phyloP scores from a whole-genome alignment of 30 jellyfish, hydroid and myxozoan species.

The Nemopilema nomurai region DNA sequence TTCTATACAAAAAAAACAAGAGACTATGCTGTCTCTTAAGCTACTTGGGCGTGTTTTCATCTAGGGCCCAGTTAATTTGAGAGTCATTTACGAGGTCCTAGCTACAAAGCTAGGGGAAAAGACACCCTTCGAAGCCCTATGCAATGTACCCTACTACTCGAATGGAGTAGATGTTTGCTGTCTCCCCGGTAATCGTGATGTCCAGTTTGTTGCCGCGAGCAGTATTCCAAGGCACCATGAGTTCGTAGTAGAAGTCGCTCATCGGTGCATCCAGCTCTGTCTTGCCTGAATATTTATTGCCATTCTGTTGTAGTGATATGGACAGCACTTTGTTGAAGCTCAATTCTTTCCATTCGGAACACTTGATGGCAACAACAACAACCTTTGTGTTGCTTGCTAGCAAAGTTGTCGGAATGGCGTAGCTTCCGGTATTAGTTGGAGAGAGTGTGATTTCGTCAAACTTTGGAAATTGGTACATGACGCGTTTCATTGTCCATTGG shows the following conservation, averaged over 20 bases:
- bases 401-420: conserved; percentile 3
- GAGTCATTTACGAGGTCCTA: too few species aligned
- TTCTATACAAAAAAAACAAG: too few species aligned
- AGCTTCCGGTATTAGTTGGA: not conserved
- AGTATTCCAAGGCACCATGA: conserved; percentile 46
- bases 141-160: conserved; percentile 35
- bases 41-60: too few species aligned
- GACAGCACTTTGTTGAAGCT: not conserved
- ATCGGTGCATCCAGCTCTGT: conserved; percentile 16
- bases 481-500: conserved; percentile 26
- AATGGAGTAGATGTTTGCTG: conserved; percentile 16
- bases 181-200: conserved; percentile 22
- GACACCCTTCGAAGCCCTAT: too few species aligned
- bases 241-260: conserved; percentile 56
- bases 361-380: conserved; percentile 32
- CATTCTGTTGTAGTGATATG: conserved; percentile 15
- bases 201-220: not conserved
- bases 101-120: too few species aligned
- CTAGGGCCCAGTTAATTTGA: too few species aligned
- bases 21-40: too few species aligned
- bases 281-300: conserved; percentile 24
- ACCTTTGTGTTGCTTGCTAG: conserved; percentile 44
- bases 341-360: conserved; percentile 30
- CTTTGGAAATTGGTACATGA: conserved; percentile 12
- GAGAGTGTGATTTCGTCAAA: not conserved